Percentiles rank a stretch among this genome's conserved stretches.
Conservation (phyloP, 2,113 vertebrate genomes). For the Paramisgurnus dabryanus region DNA sequence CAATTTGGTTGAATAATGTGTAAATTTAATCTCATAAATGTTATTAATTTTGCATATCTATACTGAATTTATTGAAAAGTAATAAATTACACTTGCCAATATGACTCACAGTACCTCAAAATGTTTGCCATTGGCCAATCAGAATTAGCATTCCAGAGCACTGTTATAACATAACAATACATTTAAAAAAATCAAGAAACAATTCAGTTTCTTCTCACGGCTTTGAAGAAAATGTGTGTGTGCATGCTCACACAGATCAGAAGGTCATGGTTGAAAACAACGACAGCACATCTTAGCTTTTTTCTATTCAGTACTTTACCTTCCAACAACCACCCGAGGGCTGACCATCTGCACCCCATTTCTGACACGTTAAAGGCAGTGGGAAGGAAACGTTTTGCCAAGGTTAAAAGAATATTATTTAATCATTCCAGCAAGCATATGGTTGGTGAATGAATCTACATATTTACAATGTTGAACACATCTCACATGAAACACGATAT, state of each 20-base stretch:
- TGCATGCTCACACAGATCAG: constrained; percentile 27
- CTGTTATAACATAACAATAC: too few species aligned
- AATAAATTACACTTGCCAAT: too few species aligned
- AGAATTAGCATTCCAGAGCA: too few species aligned
- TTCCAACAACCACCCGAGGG: constrained; percentile 29
- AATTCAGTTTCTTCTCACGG: too few species aligned
- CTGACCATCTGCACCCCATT: constrained; percentile 37
- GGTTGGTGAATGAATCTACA: background rate
- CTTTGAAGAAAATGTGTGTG: background rate
- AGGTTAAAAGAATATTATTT: constrained; percentile 44
- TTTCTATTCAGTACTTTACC: constrained; percentile 6
- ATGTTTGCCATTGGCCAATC: too few species aligned
- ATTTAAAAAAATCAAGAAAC: too few species aligned
- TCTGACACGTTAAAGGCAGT: constrained; percentile 21
- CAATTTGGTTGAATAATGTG: too few species aligned
- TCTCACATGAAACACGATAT: background rate
- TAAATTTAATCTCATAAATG: too few species aligned
- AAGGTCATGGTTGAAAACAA: constrained; percentile 34
- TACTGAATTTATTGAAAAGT: too few species aligned
- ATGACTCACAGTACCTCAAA: too few species aligned
- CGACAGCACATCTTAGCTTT: constrained; percentile 13
- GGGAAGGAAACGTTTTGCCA: constrained; percentile 31
- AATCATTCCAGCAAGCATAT: constrained; percentile 25
- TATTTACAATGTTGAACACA: background rate
- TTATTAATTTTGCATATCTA: too few species aligned